These are phyloP conservation scores for Gasteruption jaculator DNA, from an alignment of 2,888 invertebrate genomes.

Conservation along the genomic window DNA sequence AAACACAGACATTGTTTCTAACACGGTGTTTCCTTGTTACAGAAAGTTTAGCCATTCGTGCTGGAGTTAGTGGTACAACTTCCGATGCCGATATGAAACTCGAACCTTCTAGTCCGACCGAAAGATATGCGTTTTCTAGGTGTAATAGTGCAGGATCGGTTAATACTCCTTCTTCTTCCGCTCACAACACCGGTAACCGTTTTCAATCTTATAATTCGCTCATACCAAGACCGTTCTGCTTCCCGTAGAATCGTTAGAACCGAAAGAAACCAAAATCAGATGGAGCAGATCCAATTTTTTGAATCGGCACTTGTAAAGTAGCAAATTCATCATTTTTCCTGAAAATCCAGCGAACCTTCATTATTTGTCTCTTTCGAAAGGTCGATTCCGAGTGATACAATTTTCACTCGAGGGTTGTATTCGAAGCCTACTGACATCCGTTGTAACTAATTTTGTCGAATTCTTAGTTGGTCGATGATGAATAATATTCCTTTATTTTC, in stretches of 20 bases:
- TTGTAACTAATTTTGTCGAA: too few species aligned
- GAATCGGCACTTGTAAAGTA: neutral
- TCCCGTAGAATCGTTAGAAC: too few species aligned
- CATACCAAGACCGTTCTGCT: neutral
- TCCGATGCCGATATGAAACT: constrained; percentile 52
- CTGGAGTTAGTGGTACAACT: constrained; percentile 28
- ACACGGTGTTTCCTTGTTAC: neutral
- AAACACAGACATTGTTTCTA: neutral
- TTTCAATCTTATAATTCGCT: constrained; percentile 5
- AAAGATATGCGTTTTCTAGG: constrained; percentile 62
- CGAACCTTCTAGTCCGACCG: constrained; percentile 60
- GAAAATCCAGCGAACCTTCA: too few species aligned
- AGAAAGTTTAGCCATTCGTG: constrained; percentile 25
- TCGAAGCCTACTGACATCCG: too few species aligned
- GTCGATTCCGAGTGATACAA: too few species aligned
- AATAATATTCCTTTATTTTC: neutral
- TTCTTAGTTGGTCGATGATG: too few species aligned
- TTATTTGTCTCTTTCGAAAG: too few species aligned
- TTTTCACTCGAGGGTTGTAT: too few species aligned
- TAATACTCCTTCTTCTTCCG: constrained; percentile 74
- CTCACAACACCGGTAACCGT: constrained; percentile 69
- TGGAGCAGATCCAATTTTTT: constrained; percentile 1
- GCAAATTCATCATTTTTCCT: too few species aligned
- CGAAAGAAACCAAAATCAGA: constrained; percentile 8
- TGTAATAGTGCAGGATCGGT: constrained; percentile 76